Base-by-base conservation (phyloP, 2,888 invertebrate species). In the Drymonia ruficornis region DNA sequence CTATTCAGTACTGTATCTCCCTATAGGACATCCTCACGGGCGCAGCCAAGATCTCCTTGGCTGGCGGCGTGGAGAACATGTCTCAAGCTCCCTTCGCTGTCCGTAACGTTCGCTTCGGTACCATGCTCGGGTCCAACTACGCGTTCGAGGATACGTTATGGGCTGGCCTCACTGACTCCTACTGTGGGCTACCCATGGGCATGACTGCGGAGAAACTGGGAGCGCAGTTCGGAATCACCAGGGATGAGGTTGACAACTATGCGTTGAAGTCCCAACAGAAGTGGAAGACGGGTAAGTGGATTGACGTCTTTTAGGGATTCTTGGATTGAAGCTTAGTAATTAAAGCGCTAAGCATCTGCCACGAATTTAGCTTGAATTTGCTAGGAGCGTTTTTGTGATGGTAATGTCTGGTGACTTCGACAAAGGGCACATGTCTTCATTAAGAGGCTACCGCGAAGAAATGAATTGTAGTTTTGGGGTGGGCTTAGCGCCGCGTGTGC, bases 41-140 rank as follows among this genome's bases (percentile, higher is more conserved):
- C 31, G 96, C 96, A 61, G 96, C 98, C 2, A 95, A 96, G 72
- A 95, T 99, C 54, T 96, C 97, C 0, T 84, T 99, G 36, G 96
- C 98, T 23, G 99, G 99, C 47, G 99, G 99, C 0, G 95, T 96
- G 3, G 99, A 99, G 79, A 99, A 96, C 86, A 99, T 99, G 99
- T 98, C 98, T 2, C 96, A 97, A 84, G 93, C 96, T 0, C 99
- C 99, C 0, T 98, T 96, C 86, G 94, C 96, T 0, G 96, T 97
- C 0, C 94, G 99, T 49, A 95, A 96, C 70, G 93, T 97, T 5
- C 94, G 99, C 23, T 99, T 98, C 89, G 99, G 99, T 2, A 96
- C 98, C 11, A 94, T 94, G 0, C 91, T 99, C 1, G 99, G 99
- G 0, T 86, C 90, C 19, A 96, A 95, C 67, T 94, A 95, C 53